A percentile compares a stretch with the other conserved stretches of the same genome.
phyloP scores from a whole-genome alignment of 2,797 vertebrate genomes.

The Petrocephalus sullivani region DNA sequence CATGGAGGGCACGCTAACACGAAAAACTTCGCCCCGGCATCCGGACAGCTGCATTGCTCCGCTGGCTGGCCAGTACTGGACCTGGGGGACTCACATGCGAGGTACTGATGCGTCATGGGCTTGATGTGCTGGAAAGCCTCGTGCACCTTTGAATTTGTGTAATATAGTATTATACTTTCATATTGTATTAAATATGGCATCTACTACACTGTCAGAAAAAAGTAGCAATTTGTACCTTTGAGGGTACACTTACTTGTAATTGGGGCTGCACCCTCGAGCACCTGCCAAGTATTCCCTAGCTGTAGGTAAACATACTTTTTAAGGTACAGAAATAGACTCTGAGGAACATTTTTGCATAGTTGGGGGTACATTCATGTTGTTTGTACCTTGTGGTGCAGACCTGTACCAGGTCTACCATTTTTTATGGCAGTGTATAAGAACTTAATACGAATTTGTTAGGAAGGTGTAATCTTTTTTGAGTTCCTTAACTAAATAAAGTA shows the following conservation, averaged over 20 bases:
- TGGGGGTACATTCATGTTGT: background rate
- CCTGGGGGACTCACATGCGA: constrained; percentile 70
- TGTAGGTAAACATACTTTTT: background rate
- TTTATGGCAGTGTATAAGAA: background rate
- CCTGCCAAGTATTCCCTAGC: background rate
- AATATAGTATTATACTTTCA: background rate
- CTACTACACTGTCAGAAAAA: background rate
- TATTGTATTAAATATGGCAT: background rate
- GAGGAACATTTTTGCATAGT: background rate
- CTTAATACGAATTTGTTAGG: background rate
- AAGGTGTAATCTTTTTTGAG: background rate
- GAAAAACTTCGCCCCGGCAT: constrained; percentile 67
- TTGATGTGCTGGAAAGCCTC: background rate
- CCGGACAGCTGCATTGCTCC: constrained; percentile 72
- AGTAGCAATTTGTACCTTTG: background rate
- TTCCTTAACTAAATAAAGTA: background rate
- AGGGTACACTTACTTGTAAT: background rate
- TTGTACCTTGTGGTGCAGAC: background rate
- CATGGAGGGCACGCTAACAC: constrained; percentile 68
- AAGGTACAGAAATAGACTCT: background rate
- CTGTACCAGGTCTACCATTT: background rate
- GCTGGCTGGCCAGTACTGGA: constrained; percentile 75
- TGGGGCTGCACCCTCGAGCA: background rate
- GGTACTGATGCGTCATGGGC: constrained; percentile 32
- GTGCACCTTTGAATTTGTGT: background rate